Evolutionary conservation across 2,797 vertebrate genomes (phyloP).

Genomic region (Margarornis squamiger): DNA sequence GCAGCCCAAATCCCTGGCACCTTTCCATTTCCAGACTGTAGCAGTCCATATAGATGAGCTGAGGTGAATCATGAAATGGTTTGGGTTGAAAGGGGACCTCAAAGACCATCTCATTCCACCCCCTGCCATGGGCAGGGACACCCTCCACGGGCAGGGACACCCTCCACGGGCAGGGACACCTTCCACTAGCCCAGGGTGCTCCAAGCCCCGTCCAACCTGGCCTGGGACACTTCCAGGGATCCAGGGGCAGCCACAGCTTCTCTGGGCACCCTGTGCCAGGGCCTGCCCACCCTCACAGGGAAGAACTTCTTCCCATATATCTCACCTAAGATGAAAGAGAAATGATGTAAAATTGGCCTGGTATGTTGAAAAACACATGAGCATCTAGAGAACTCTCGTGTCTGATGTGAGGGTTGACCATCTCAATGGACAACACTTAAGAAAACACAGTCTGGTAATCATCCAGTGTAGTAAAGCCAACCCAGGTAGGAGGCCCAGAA

Average conservation of each 20-base stretch:
- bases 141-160: too few relatives aligned
- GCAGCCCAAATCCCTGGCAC: not conserved
- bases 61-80: not conserved
- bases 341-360: not conserved
- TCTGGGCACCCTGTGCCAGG: not conserved
- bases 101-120: not conserved
- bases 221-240: not conserved
- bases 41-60: not conserved
- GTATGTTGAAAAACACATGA: not conserved
- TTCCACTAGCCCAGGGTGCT: rapidly evolving
- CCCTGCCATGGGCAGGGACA: not conserved
- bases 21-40: not conserved
- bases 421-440: not conserved
- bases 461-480: not conserved
- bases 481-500: not conserved
- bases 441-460: not conserved
- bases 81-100: not conserved
- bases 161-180: not conserved
- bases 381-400: not conserved
- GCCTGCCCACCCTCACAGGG: rapidly evolving
- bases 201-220: rapidly evolving
- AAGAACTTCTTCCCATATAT: not conserved
- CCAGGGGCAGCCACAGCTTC: not conserved
- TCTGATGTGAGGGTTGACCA: not conserved
- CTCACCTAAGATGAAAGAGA: not conserved